phyloP scores from a whole-genome alignment of 2,888 invertebrate species.

The Agrypnus murinus region DNA sequence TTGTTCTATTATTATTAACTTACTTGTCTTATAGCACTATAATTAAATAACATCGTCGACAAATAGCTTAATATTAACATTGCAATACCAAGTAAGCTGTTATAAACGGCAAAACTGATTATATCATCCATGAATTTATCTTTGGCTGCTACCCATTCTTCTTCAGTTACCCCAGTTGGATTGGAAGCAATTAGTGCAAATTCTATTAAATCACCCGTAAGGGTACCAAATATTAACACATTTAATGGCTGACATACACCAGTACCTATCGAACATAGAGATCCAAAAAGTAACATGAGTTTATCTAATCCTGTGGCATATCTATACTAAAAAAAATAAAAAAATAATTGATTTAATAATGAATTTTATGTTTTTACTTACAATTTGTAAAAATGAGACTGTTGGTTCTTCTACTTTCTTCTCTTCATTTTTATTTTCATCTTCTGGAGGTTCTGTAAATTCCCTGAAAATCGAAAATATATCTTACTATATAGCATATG shows the following conservation, averaged over 20 bases:
- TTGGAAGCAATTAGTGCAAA: slow-evolving; percentile 55
- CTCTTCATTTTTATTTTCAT: slow-evolving; percentile 1
- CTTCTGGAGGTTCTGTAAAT: slow-evolving; percentile 12
- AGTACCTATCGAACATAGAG: slow-evolving; percentile 74
- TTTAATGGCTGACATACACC: slow-evolving; percentile 81
- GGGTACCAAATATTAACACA: slow-evolving; percentile 79
- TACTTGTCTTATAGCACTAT: slow-evolving; percentile 82
- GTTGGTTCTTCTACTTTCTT: slow-evolving; percentile 7
- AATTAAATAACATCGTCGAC: slow-evolving; percentile 81
- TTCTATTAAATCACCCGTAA: slow-evolving; percentile 77
- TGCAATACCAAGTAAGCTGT: slow-evolving; percentile 76
- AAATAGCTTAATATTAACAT: slow-evolving; percentile 78
- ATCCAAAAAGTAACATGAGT: slow-evolving; percentile 74
- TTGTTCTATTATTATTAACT: too few relatives aligned
- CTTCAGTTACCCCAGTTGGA: neutral
- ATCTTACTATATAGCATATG: too few relatives aligned
- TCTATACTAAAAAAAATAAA: slow-evolving; percentile 75
- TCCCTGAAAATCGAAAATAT: neutral
- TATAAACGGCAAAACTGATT: slow-evolving; percentile 76
- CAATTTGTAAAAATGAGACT: slow-evolving; percentile 22
- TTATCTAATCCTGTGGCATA: slow-evolving; percentile 78
- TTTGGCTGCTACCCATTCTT: slow-evolving; percentile 59
- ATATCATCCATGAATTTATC: slow-evolving; percentile 74
- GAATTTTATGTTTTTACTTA: slow-evolving; percentile 12
- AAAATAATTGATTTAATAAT: neutral